Base-by-base conservation (phyloP, 2,888 invertebrate species). In the Orgyia antiqua region DNA sequence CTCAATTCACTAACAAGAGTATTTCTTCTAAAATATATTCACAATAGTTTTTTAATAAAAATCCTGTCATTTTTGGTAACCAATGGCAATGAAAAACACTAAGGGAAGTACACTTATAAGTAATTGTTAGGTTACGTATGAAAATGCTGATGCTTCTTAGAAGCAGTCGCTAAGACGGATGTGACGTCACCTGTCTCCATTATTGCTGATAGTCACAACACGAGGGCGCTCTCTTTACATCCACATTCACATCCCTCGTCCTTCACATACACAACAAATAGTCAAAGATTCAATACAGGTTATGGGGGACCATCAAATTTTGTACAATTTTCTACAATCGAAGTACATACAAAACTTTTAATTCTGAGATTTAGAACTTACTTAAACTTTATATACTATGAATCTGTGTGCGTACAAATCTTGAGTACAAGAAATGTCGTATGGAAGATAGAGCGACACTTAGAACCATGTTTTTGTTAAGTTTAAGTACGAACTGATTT, bases 1-100 rank as follows among this genome's bases (percentile, higher is more conserved):
- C 68, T 57, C 68, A 64, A 75, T 69, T 65, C 58, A 62, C 80
- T 70, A 79, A 82, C 67, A 64, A 68, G 73, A 79, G 76, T 75
- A 78, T 79, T 78, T 50, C 55, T 68, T 67, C 68, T 75, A 73
- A 76, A 76, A 69, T 75, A 78, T 82, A 83, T 79, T 80, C 82
- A 83, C 78, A 79, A 80, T 71, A 68, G 69, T 79, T 73, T 77
- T 73, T 77, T 58, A 74, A 68, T 76, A 74, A 74, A 76, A 73
- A 80, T 86, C 84, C 84, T 86, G 84, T 86, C 83, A 82, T 82
- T 82, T 82, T 83, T 84, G 84, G 84, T 86, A 86, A 86, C 84
- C 82, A 80, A 84, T 86, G 83, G 82, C 83, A 78, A 79, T 75
- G 75, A 73, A 73, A 77, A 78, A 75, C 70, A 62, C 68, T 71